These are phyloP conservation scores for Oreohelix idahoensis DNA, from an alignment of 1,140 invertebrate genomes.

Conservation along the genomic window DNA sequence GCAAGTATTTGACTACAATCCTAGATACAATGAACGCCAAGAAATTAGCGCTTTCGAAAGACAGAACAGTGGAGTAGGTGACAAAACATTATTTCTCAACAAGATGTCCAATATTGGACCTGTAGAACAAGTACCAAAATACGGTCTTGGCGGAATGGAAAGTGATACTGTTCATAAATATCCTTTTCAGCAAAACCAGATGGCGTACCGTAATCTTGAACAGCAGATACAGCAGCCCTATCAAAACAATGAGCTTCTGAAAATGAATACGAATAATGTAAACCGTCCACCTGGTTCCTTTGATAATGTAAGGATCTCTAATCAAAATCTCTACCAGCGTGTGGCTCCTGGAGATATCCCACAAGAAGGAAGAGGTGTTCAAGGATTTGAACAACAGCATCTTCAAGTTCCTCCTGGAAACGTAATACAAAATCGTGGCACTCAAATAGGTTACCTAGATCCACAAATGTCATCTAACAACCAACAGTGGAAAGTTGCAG, in stretches of 20 bases:
- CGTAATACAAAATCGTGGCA: neutral
- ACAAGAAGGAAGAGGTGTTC: too few species aligned
- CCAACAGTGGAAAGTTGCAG: neutral
- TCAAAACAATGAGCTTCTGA: neutral
- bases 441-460: neutral
- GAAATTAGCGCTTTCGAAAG: neutral
- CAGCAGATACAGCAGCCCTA: neutral
- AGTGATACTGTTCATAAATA: too few species aligned
- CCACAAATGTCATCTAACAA: neutral
- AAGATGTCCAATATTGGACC: neutral
- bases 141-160: neutral
- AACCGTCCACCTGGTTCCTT: too few species aligned
- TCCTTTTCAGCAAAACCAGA: too few species aligned
- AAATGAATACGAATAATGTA: too few species aligned
- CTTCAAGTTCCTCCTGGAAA: too few species aligned
- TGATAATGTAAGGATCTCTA: too few species aligned
- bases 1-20: neutral
- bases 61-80: neutral
- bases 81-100: neutral
- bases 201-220: neutral
- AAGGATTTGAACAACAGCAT: too few species aligned
- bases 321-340: too few species aligned
- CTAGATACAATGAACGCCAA: neutral
- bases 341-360: too few species aligned
- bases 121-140: neutral